These are phyloP conservation scores for Idaea aversata DNA, from an alignment of 2,888 invertebrate species.

Conservation along the genomic window DNA sequence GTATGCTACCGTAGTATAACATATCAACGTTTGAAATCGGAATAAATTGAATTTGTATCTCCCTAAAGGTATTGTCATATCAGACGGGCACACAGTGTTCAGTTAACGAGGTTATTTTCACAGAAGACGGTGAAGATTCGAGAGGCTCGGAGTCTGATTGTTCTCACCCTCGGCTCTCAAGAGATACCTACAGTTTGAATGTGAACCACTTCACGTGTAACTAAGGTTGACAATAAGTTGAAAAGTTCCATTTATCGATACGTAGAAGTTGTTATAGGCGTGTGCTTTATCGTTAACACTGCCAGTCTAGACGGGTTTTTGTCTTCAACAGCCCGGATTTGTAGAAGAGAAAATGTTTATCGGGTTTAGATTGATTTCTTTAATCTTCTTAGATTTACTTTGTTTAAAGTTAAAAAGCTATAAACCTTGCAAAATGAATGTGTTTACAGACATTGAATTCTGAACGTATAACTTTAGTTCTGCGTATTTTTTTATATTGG, in stretches of 20 bases:
- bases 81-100: constrained; percentile 22
- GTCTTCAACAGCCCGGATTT: constrained; percentile 52
- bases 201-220: constrained; percentile 28
- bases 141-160: constrained; percentile 21
- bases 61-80: constrained; percentile 16
- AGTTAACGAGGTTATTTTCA: constrained; percentile 29
- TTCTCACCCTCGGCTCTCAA: constrained; percentile 19
- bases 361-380: constrained; percentile 14
- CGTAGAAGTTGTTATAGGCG: constrained; percentile 39
- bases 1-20: background rate
- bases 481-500: background rate
- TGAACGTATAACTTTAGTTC: background rate
- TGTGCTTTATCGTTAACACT: constrained; percentile 43
- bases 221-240: constrained; percentile 45
- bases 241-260: constrained; percentile 34
- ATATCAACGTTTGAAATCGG: constrained; percentile 4
- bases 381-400: constrained; percentile 11
- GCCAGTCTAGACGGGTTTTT: constrained; percentile 71
- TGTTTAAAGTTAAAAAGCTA: background rate
- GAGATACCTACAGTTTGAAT: constrained; percentile 21
- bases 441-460: background rate
- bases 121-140: constrained; percentile 18
- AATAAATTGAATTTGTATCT: constrained; percentile 21
- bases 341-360: constrained; percentile 36
- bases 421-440: background rate